phyloP scores from a whole-genome alignment of 2,797 vertebrate species.

The Mormyrops attenuatus region DNA sequence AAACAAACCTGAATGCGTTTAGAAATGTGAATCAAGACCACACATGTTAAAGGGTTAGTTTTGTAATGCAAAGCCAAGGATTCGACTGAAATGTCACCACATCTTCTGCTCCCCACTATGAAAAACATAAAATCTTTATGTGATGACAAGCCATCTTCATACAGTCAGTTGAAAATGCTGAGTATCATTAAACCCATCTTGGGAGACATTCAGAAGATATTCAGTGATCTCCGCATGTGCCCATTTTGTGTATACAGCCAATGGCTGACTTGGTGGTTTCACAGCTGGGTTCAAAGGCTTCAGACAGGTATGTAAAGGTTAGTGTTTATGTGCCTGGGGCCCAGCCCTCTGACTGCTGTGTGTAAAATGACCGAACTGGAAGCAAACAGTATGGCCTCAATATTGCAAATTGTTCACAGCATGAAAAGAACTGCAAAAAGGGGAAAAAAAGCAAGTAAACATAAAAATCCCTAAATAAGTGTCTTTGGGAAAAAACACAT shows the following conservation, averaged over 20 bases:
- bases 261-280: neutral
- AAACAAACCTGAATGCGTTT: neutral
- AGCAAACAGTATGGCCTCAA: conserved; percentile 1
- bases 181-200: neutral
- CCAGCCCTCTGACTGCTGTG: neutral
- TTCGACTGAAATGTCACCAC: neutral
- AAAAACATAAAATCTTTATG: neutral
- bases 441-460: neutral
- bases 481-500: neutral
- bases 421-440: neutral
- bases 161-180: neutral
- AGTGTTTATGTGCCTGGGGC: neutral
- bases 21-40: neutral
- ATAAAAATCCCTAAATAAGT: neutral
- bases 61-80: neutral
- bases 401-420: conserved; percentile 40
- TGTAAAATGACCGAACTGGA: neutral
- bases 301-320: neutral
- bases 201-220: neutral
- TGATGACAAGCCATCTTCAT: neutral
- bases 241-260: neutral
- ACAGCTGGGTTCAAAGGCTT: neutral
- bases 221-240: neutral
- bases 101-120: neutral
- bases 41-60: neutral